Evolutionary conservation across 2,888 invertebrate genomes (phyloP).

Genomic region (Hetaerina titia): DNA sequence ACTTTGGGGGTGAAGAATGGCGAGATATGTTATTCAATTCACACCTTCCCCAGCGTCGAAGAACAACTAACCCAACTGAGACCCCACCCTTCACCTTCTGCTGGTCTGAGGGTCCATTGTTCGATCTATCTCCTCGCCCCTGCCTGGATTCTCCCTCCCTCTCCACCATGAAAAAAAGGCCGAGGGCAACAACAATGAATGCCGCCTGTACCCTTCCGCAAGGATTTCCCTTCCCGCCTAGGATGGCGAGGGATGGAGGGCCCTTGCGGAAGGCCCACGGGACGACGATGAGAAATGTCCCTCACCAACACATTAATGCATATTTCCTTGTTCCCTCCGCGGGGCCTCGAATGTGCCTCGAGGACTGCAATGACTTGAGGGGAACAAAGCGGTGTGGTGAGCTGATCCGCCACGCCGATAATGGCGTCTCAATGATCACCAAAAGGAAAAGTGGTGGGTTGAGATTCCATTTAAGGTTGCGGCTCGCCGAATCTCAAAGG

Average conservation of each 20-base stretch:
- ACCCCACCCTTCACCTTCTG: not conserved
- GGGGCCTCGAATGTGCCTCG: not conserved
- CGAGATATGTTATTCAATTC: conserved; percentile 27
- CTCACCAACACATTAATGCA: not conserved
- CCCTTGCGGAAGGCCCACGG: not conserved
- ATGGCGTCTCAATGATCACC: conserved; percentile 12
- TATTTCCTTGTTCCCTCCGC: not conserved
- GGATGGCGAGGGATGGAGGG: not conserved
- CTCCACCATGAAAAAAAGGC: too few species aligned
- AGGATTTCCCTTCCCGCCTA: not conserved
- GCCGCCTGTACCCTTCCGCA: too few species aligned
- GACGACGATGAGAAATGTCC: not conserved
- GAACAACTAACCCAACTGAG: not conserved
- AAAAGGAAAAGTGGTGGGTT: not conserved
- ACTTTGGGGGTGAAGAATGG: conserved; percentile 5
- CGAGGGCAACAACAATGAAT: too few species aligned
- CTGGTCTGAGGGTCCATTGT: not conserved
- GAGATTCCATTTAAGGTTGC: not conserved
- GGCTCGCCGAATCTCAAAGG: not conserved
- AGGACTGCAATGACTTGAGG: not conserved
- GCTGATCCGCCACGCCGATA: not conserved
- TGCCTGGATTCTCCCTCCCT: not conserved
- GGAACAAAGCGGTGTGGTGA: not conserved
- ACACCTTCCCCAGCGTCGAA: not conserved
- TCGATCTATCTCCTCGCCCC: not conserved